Percentiles rank a stretch among this genome's conserved stretches.
Conservation (phyloP, 1,140 invertebrate genomes). For the Drosophila suzukii region DNA sequence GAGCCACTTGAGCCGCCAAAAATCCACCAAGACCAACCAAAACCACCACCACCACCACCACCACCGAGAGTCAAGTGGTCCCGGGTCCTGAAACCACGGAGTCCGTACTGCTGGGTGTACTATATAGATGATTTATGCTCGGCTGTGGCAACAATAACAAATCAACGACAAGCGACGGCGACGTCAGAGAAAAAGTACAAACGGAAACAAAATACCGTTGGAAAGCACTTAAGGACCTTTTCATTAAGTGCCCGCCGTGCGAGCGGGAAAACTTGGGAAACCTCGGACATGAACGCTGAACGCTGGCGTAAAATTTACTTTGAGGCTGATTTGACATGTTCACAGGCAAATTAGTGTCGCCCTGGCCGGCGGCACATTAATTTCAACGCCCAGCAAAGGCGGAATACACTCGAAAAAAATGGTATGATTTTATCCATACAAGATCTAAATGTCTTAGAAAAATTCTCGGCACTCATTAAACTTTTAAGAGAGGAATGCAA, state of each 20-base stretch:
- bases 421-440: no score
- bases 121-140: conserved; percentile 70
- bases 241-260: conserved; percentile 70
- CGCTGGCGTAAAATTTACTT: conserved; percentile 70
- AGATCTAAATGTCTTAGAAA: neutral
- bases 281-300: conserved; percentile 30
- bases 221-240: conserved; percentile 83
- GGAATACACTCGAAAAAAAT: conserved; percentile 14
- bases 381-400: conserved; percentile 55
- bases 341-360: conserved; percentile 82
- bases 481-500: no score
- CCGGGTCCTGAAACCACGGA: neutral
- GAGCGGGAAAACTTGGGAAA: conserved; percentile 19
- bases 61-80: conserved; percentile 30
- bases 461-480: neutral
- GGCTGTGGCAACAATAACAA: conserved; percentile 78
- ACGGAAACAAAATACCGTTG: conserved; percentile 83
- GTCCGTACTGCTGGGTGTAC: neutral
- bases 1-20: conserved; percentile 21
- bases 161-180: conserved; percentile 67
- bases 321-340: conserved; percentile 82
- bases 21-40: conserved; percentile 1
- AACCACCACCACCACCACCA: conserved; percentile 4
- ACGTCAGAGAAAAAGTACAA: conserved; percentile 73
- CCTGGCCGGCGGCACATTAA: conserved; percentile 72